These are phyloP conservation scores for Eupsittula cactorum DNA, from an alignment of 2,113 vertebrate species.

Conservation along the genomic window DNA sequence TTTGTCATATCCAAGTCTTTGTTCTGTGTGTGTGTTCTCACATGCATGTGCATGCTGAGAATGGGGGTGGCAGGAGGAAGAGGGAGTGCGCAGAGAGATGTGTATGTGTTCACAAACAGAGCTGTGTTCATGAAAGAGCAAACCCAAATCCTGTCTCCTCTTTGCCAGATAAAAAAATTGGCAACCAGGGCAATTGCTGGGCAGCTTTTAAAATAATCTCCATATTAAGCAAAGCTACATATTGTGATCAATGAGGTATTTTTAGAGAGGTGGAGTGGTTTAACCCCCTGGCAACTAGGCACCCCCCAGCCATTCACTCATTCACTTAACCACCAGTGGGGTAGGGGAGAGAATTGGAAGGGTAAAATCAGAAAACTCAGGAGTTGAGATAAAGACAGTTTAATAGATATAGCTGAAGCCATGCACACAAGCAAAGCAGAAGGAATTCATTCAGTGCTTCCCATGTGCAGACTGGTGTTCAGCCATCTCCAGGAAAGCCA, in stretches of 20 bases:
- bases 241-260: neutral
- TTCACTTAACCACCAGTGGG: neutral
- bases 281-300: neutral
- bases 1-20: neutral
- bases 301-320: neutral
- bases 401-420: neutral
- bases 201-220: neutral
- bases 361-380: neutral
- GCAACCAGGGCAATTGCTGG: neutral
- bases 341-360: neutral
- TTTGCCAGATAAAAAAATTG: neutral
- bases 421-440: neutral
- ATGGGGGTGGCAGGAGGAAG: neutral
- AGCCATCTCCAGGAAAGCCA: neutral
- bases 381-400: neutral
- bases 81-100: accelerated
- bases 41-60: neutral
- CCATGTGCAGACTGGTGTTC: neutral
- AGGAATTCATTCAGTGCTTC: neutral
- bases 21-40: neutral
- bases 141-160: neutral
- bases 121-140: neutral
- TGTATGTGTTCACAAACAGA: neutral
- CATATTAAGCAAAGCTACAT: neutral
- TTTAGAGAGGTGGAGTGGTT: neutral